phyloP scores from a whole-genome alignment of 2,888 invertebrate species.

The Leistus spinibarbis region DNA sequence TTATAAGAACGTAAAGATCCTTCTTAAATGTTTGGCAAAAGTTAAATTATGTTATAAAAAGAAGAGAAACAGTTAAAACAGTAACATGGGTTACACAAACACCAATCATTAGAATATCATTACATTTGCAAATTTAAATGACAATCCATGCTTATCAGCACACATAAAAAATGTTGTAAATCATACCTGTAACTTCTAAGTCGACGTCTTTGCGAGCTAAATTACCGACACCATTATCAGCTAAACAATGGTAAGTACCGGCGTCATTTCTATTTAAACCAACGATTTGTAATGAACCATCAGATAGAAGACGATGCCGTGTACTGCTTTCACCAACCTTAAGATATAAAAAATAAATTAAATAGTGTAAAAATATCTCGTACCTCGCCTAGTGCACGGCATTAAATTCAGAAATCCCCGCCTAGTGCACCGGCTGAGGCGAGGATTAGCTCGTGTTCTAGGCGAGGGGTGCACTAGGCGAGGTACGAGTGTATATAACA shows the following conservation, averaged over 20 bases:
- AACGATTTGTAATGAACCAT: conserved; percentile 82
- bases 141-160: not conserved
- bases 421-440: too few species aligned
- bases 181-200: conserved; percentile 76
- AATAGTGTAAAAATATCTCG: not conserved
- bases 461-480: too few species aligned
- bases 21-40: too few species aligned
- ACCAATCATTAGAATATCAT: not conserved
- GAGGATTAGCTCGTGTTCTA: too few species aligned
- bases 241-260: conserved; percentile 85
- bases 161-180: not conserved
- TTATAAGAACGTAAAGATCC: too few species aligned
- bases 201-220: conserved; percentile 72
- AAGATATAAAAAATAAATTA: conserved; percentile 38
- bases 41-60: too few species aligned
- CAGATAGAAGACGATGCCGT: conserved; percentile 72
- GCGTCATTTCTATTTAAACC: conserved; percentile 79
- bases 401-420: too few species aligned
- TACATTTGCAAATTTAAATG: not conserved
- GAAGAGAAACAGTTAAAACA: not conserved
- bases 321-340: conserved; percentile 57
- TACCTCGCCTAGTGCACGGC: too few species aligned
- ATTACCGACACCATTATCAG: conserved; percentile 76
- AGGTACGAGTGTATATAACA: too few species aligned
- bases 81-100: not conserved